Conservation (phyloP, 2,797 vertebrate species). For the Lerista edwardsae region DNA sequence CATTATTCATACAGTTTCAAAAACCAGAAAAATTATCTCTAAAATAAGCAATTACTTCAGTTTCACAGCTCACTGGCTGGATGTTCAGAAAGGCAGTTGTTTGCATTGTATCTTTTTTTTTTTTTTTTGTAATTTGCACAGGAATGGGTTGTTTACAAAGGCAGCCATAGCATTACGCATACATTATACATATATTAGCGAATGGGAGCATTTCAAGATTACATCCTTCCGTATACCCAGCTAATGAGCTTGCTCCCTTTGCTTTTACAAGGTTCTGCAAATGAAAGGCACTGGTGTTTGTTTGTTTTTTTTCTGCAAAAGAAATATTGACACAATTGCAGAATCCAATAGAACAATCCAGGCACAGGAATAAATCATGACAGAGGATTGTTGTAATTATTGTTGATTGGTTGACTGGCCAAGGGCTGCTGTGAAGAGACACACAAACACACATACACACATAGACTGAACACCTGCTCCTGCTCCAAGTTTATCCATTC, state of each 20-base stretch:
- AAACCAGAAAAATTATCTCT: slow-evolving; percentile 44
- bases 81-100: slow-evolving; percentile 27
- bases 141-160: slow-evolving; percentile 33
- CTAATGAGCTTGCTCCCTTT: background rate
- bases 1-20: slow-evolving; percentile 58
- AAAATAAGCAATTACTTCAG: slow-evolving; percentile 58
- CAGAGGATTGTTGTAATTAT: no score
- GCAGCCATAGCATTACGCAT: background rate
- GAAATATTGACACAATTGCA: background rate
- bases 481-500: background rate
- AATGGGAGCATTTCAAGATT: slow-evolving; percentile 34
- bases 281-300: slow-evolving; percentile 13
- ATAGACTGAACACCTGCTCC: no score
- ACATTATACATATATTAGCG: slow-evolving; percentile 16
- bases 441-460: background rate
- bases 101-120: slow-evolving; percentile 10
- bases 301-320: background rate
- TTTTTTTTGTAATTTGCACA: slow-evolving; percentile 10
- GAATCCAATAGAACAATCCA: background rate
- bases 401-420: background rate
- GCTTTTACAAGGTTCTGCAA: background rate
- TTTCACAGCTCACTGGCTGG: slow-evolving; percentile 45
- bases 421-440: background rate
- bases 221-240: background rate
- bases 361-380: background rate